phyloP scores from a whole-genome alignment of 2,888 invertebrate genomes.

The Fissipunctia ypsillon region DNA sequence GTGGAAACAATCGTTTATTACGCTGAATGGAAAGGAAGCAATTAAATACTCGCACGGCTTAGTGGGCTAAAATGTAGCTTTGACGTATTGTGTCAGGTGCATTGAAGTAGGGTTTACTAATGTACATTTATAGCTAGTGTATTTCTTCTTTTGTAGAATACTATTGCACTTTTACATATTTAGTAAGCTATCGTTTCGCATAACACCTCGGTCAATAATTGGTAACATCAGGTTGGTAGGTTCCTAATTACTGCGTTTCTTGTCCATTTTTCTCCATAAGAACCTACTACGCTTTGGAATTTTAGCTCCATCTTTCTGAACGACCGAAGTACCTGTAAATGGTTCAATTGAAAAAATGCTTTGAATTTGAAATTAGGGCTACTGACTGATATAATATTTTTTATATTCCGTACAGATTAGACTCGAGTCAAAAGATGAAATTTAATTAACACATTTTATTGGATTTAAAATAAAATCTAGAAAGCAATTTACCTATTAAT shows the following conservation, averaged over 20 bases:
- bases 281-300: too few relatives aligned
- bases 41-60: constrained; percentile 36
- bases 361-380: too few relatives aligned
- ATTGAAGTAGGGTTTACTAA: background rate
- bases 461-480: background rate
- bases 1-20: constrained; percentile 48
- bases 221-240: background rate
- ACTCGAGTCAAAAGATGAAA: background rate
- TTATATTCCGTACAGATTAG: background rate
- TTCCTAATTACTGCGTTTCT: too few relatives aligned
- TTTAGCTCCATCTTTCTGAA: too few relatives aligned
- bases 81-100: constrained; percentile 18
- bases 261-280: too few relatives aligned
- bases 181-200: background rate
- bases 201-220: background rate
- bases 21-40: constrained; percentile 46
- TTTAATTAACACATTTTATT: background rate
- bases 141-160: background rate
- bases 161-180: background rate
- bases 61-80: constrained; percentile 13
- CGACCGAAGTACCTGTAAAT: too few relatives aligned
- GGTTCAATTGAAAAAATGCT: too few relatives aligned
- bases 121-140: background rate
- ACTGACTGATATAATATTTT: background rate
- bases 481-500: constrained; percentile 50